These are phyloP conservation scores for Petrosia ficiformis DNA, from an alignment of 37 sponge, comb jelly and placozoan species.

Conservation along the genomic window DNA sequence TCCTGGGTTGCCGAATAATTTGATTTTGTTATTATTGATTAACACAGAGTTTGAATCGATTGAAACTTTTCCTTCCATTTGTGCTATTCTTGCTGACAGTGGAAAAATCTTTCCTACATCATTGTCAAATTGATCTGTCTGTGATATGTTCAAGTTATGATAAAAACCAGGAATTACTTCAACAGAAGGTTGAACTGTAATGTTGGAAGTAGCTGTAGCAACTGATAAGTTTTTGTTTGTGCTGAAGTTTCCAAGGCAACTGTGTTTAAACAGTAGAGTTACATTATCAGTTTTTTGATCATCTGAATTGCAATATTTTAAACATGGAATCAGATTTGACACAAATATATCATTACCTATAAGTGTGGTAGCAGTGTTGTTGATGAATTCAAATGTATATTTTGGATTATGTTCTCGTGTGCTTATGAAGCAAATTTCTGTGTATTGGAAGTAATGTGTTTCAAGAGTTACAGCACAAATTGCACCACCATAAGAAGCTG, in stretches of 20 bases:
- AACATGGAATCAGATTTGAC: neutral
- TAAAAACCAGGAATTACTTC: neutral
- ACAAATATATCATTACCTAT: slow-evolving; percentile 3
- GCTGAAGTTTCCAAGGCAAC: neutral
- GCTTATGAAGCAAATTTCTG: neutral
- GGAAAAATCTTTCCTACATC: neutral
- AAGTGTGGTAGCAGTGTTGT: neutral
- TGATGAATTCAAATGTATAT: neutral
- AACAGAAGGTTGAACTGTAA: neutral
- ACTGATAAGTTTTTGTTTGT: neutral
- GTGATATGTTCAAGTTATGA: neutral
- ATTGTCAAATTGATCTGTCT: neutral
- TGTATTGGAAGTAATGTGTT: neutral
- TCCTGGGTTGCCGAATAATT: neutral
- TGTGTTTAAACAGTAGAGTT: neutral
- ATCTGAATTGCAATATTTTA: neutral
- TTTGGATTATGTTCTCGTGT: neutral
- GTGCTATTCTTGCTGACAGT: neutral
- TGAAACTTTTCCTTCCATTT: neutral
- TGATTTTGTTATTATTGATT: neutral
- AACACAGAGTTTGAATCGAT: neutral
- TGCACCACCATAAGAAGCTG: slow-evolving; percentile 6
- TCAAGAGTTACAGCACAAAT: neutral
- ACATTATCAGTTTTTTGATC: neutral
- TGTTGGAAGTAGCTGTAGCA: neutral